Conservation (phyloP, 35 echinoderm and acorn worm species). For the Acanthaster planci region DNA sequence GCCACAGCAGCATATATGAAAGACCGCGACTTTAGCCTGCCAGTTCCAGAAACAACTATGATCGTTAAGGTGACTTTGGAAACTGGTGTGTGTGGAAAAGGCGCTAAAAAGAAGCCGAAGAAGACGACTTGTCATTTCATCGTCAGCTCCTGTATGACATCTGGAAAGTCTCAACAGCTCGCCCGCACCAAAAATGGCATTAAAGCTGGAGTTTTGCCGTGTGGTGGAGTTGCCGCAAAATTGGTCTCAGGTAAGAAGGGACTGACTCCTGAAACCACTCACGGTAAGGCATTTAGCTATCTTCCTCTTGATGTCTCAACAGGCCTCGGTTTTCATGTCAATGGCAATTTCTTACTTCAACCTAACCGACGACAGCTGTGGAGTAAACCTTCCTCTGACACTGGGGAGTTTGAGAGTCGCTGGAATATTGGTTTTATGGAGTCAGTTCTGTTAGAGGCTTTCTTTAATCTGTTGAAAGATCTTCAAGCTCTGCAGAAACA, state of each 20-base stretch:
- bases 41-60: conserved; percentile 4
- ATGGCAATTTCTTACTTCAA: conserved; percentile 54
- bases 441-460: conserved; percentile 44
- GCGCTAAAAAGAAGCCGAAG: neutral
- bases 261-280: neutral
- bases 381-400: conserved; percentile 14
- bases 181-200: neutral
- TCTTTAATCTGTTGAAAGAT: conserved; percentile 37
- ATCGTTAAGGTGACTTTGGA: neutral
- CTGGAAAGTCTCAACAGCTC: neutral
- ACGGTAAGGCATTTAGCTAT: conserved; percentile 34
- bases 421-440: conserved; percentile 58
- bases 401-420: conserved; percentile 26
- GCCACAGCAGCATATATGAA: neutral
- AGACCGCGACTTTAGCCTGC: neutral
- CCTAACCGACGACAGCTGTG: conserved; percentile 48
- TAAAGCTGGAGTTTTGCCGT: conserved; percentile 50
- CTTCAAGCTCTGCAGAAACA: conserved; percentile 2
- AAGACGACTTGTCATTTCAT: conserved; percentile 21
- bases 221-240: conserved; percentile 62
- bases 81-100: neutral
- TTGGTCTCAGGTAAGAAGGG: neutral
- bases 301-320: conserved; percentile 32
- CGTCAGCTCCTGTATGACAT: conserved; percentile 37
- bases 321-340: conserved; percentile 56